Percentiles rank a stretch among this genome's conserved stretches.
Evolutionary conservation across 2,113 vertebrate species (phyloP).

Genomic region (Corythornis vintsioides): DNA sequence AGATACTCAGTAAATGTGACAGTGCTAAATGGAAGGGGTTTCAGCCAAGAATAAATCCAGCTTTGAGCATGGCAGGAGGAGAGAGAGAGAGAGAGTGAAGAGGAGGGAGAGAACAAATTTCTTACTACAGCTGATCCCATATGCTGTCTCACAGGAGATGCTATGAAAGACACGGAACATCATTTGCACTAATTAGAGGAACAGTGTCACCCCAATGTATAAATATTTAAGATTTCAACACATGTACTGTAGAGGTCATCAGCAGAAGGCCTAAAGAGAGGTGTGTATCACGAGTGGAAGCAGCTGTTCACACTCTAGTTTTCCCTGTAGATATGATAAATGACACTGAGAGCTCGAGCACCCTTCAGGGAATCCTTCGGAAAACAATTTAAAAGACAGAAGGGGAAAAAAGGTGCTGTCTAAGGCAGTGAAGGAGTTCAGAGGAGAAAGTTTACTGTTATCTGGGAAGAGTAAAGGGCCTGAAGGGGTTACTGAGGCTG

Average conservation of each 20-base stretch:
- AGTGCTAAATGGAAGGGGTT: slow-evolving; percentile 13
- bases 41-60: slow-evolving; percentile 8
- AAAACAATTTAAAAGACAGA: not conserved
- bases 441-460: not conserved
- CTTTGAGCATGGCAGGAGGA: not conserved
- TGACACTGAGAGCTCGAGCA: not conserved
- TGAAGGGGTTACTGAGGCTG: not conserved
- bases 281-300: accelerated
- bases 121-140: slow-evolving; percentile 25
- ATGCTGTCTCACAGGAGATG: not conserved
- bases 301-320: not conserved
- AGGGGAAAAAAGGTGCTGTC: not conserved
- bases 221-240: slow-evolving; percentile 56
- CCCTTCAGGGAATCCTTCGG: not conserved
- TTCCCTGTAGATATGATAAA: slow-evolving; percentile 9
- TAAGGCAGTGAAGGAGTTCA: not conserved
- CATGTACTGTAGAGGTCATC: slow-evolving; percentile 19
- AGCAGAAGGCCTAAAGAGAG: slow-evolving; percentile 34
- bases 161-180: slow-evolving; percentile 34
- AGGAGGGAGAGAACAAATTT: not conserved
- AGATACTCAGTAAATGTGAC: slow-evolving; percentile 21
- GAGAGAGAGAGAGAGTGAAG: not conserved
- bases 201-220: not conserved
- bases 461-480: not conserved
- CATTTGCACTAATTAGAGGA: slow-evolving; percentile 62